A percentile compares a stretch with the other conserved stretches of the same genome.
These are phyloP conservation scores for Magallana gigas DNA, from an alignment of 1,140 invertebrate species.

Conservation along the genomic window DNA sequence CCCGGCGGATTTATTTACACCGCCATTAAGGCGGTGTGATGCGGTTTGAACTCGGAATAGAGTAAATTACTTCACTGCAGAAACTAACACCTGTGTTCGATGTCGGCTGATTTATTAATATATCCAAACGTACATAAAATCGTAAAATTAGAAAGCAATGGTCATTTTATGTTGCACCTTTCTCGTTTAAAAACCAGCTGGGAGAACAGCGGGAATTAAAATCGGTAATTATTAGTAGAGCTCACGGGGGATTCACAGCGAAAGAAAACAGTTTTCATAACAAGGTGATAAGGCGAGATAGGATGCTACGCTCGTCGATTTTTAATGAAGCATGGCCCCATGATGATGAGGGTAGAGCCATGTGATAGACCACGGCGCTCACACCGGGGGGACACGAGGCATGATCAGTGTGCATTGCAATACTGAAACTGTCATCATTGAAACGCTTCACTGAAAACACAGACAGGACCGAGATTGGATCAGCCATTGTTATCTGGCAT, in stretches of 20 bases:
- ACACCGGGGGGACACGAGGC: neutral
- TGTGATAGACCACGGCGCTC: neutral
- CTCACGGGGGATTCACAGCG: neutral
- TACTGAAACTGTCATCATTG: slow-evolving; percentile 19
- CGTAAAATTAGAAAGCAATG: slow-evolving; percentile 26
- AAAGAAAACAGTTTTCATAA: slow-evolving; percentile 37
- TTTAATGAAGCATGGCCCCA: slow-evolving; percentile 24
- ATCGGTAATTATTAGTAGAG: slow-evolving; percentile 10
- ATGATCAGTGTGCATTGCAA: slow-evolving; percentile 27
- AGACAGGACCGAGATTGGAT: neutral
- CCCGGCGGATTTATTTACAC: slow-evolving; percentile 24
- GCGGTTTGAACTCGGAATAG: neutral
- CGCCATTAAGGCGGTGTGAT: slow-evolving; percentile 33
- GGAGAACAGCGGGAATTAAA: neutral
- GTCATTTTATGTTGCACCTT: slow-evolving; percentile 6
- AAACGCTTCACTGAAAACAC: slow-evolving; percentile 1
- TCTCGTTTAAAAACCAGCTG: slow-evolving; percentile 25
- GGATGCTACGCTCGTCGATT: slow-evolving; percentile 25
- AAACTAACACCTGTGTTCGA: slow-evolving; percentile 28
- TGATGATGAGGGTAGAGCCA: slow-evolving; percentile 17
- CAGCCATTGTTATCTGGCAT: slow-evolving; percentile 2
- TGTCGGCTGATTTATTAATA: slow-evolving; percentile 17
- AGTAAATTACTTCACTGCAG: slow-evolving; percentile 25
- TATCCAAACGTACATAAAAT: slow-evolving; percentile 33
- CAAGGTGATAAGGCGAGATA: slow-evolving; percentile 30